These are phyloP conservation scores for Neuroscelio doddi DNA, from an alignment of 2,888 invertebrate species.

Conservation along the genomic window DNA sequence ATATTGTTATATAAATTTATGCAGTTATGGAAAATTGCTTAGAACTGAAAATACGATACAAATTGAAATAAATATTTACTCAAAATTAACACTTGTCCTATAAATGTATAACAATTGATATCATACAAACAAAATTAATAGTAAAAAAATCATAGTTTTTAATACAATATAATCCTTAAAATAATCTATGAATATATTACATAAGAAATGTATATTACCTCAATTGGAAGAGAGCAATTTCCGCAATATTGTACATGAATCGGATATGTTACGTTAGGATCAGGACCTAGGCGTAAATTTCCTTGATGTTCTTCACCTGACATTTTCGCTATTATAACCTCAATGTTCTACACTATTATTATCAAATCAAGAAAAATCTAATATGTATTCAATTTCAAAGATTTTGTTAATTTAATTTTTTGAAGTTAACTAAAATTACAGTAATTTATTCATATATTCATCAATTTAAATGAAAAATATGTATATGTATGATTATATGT, in stretches of 20 bases:
- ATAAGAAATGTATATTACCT: constrained; percentile 75
- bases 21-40: too few species aligned
- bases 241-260: constrained; percentile 91
- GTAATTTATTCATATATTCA: too few species aligned
- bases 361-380: not conserved
- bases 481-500: too few species aligned
- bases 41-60: too few species aligned
- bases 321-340: constrained; percentile 55
- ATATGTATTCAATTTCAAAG: too few species aligned
- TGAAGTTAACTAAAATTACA: too few species aligned
- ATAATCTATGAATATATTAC: constrained; percentile 5
- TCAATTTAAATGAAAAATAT: too few species aligned
- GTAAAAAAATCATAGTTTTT: not conserved
- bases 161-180: constrained; percentile 4
- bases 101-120: too few species aligned
- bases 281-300: constrained; percentile 75
- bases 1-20: too few species aligned
- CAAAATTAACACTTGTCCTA: too few species aligned
- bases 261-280: constrained; percentile 85
- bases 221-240: constrained; percentile 95
- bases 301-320: constrained; percentile 57
- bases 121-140: not conserved
- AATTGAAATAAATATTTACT: too few species aligned
- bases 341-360: constrained; percentile 1
- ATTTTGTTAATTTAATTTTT: too few species aligned